Base-by-base conservation (phyloP, 2,797 vertebrate species). In the Xenops minutus region DNA sequence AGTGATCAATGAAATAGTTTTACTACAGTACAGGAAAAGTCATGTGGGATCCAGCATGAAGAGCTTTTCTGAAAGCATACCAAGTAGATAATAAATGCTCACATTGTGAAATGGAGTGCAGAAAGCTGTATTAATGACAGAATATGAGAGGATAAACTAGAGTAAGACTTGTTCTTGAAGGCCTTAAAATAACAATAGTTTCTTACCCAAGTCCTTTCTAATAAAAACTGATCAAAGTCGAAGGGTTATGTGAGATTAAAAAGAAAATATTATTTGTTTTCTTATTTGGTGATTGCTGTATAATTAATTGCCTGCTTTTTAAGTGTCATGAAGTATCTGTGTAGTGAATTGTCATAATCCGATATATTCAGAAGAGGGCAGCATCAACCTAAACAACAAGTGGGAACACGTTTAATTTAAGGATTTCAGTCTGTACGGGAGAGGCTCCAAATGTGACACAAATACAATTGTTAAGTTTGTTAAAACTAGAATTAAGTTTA, bases 351-450 rank as follows among this genome's bases (percentile, higher is more conserved):
- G 95, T 88, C 61, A 67, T 96, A 61, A 75, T 62, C 52, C 44
- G 20, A 6, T 72, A 7, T 61, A 16, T 80, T 97, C 98, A 97
- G 97, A 93, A 98, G 98, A 98, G 98, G 98, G 98, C 97, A 98
- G 97, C 97, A 97, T 98, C 97, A 97, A 91, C 97, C 98, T 96
- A 94, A 94, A 88, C 89, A 98, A 97, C 49, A 88, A 67, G 21
- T 6, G 8, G 20, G 15, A 34, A 67, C 26, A 20, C 15, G 21
- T 66, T 21, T 9, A 21, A 37, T 84, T 85, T 51, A 41, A 59
- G 73, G 41, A 75, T 88, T 86, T 85, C 34, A 14, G 0, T 88
- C 66, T 64, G 71, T 68, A 61, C 10, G 3, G 59, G 76, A 93
- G 74, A 85, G 58, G 51, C 23, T 73, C 34, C 83, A 44, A 95